Conservation (phyloP, 92 coral and sea anemone species). For the Paramuricea clavata region DNA sequence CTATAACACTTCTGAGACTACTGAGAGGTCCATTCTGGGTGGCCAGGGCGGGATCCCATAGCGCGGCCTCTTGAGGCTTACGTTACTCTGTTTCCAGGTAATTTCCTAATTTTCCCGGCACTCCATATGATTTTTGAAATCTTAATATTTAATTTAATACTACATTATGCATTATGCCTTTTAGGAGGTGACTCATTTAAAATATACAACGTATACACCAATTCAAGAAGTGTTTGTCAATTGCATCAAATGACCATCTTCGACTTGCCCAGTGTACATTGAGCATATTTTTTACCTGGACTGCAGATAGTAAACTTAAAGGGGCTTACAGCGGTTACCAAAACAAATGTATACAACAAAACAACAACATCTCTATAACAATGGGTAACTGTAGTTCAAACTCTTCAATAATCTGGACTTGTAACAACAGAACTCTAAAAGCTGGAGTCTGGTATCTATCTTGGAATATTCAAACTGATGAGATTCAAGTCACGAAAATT, state of each 20-base stretch:
- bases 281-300: conserved; percentile 1
- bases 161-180: too few species aligned
- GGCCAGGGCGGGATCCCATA: too few species aligned
- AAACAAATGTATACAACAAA: background rate
- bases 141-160: too few species aligned
- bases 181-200: background rate
- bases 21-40: too few species aligned
- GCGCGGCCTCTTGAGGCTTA: too few species aligned
- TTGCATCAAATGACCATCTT: background rate
- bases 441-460: conserved; percentile 8
- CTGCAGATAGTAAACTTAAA: background rate
- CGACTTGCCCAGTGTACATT: background rate
- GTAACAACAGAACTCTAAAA: conserved; percentile 1
- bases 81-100: too few species aligned
- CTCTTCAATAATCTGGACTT: conserved; percentile 8
- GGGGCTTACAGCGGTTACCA: background rate
- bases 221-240: conserved; percentile 25
- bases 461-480: conserved; percentile 6
- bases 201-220: background rate
- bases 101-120: too few species aligned
- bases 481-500: background rate
- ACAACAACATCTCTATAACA: conserved; percentile 6
- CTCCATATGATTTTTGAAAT: too few species aligned
- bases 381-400: conserved; percentile 24
- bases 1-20: too few species aligned